Evolutionary conservation across 2,113 vertebrate species (phyloP).

Genomic region (Silurus asotus): DNA sequence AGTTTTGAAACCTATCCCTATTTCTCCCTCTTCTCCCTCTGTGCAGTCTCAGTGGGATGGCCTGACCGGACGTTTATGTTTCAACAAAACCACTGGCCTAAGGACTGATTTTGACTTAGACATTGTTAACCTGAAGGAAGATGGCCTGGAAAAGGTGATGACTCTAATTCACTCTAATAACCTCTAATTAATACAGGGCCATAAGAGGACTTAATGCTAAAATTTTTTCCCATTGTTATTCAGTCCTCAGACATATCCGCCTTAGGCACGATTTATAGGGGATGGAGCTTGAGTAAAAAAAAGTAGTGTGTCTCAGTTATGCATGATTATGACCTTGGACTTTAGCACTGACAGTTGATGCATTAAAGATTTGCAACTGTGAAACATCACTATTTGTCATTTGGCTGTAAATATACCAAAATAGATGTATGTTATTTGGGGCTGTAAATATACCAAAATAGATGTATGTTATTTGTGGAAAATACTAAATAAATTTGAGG

Average conservation of each 20-base stretch:
- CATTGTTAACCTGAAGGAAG: constrained; percentile 94
- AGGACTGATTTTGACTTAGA: constrained; percentile 97
- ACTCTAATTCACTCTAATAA: background rate
- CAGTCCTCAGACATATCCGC: background rate
- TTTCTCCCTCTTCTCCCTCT: constrained; percentile 55
- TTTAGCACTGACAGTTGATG: background rate
- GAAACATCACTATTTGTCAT: background rate
- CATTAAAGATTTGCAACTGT: background rate
- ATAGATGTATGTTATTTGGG: background rate
- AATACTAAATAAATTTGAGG: background rate
- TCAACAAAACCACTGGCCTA: constrained; percentile 93
- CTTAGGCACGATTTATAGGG: background rate
- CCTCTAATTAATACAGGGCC: background rate
- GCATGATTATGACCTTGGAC: background rate
- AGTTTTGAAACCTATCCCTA: constrained; percentile 17
- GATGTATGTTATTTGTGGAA: background rate
- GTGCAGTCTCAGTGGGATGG: constrained; percentile 97
- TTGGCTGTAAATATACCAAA: background rate
- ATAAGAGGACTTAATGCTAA: background rate
- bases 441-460: background rate
- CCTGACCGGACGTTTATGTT: constrained; percentile 91
- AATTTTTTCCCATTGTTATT: background rate
- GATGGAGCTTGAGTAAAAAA: background rate
- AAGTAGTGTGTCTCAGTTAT: background rate
- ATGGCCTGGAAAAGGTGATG: constrained; percentile 92